These are phyloP conservation scores for Astatoreochromis straeleni DNA, from an alignment of 2,113 vertebrate genomes.

Conservation along the genomic window DNA sequence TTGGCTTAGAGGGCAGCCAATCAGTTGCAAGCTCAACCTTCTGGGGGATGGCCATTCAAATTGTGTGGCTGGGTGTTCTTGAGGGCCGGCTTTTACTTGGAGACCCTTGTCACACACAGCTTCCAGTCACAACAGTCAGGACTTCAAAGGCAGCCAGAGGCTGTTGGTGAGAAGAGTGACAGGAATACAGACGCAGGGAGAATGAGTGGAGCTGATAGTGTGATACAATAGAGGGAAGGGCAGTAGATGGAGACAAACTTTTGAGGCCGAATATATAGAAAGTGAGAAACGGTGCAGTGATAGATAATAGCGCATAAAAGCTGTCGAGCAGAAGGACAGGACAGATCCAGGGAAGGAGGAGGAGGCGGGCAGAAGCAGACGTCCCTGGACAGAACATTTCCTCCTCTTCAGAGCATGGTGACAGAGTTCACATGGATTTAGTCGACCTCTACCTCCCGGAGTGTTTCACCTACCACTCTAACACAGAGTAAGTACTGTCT, in stretches of 20 bases:
- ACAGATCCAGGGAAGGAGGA: background rate
- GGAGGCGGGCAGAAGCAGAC: background rate
- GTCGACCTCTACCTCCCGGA: conserved; percentile 69
- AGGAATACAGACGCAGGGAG: background rate
- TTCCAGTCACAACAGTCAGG: conserved; percentile 42
- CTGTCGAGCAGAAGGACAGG: background rate
- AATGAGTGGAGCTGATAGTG: conserved; percentile 7
- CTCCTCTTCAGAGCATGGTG: conserved; percentile 45
- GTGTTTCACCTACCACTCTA: conserved; percentile 68
- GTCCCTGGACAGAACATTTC: background rate
- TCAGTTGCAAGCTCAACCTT: background rate
- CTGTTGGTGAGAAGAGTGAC: conserved; percentile 27
- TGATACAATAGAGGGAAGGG: background rate
- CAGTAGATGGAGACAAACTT: conserved; percentile 35
- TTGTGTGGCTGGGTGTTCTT: conserved; percentile 22
- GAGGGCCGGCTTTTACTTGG: conserved; percentile 27
- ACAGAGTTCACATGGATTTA: conserved; percentile 65
- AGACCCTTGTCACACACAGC: conserved; percentile 40
- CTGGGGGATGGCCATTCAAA: conserved; percentile 47
- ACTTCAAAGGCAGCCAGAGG: conserved; percentile 32
- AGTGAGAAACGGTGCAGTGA: background rate
- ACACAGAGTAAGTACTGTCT: conserved; percentile 60
- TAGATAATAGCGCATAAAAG: background rate
- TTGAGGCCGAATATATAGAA: background rate
- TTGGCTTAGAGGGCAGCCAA: conserved; percentile 50